Evolutionary conservation across 30 jellyfish, hydroid and myxozoan genomes (phyloP), one percentile per base, ranked within the genome.

Genomic region (Pelagia noctiluca): DNA sequence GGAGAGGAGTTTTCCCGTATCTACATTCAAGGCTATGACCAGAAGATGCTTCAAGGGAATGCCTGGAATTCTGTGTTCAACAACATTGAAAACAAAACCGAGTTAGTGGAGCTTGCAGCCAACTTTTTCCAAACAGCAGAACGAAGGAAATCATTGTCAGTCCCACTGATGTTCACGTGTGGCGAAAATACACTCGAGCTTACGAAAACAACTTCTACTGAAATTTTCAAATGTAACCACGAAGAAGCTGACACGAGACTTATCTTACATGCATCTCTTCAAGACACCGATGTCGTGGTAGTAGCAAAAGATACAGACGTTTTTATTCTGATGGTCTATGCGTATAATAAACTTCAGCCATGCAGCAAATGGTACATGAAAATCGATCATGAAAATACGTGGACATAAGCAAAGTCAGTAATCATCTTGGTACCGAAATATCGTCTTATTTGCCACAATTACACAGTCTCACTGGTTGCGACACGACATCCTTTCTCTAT

Each of bases 41-140:
- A 73, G 73, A 73, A 50, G 63, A 47, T 73, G 85, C 63, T 48
- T 5, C 78, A 73, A 73, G 85, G 85, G 23, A 73, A 38, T 2
- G 73, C 50, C 29, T 73, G 85, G 85, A 23, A 71, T n/a, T 66
- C 80, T 22, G 16, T 66, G 12, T 66, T 2, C 78, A 16, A 16
- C 33, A 64, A 64, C 78, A 64, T 2, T 64, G 78, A 30, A 64
- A 64, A n/a, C n/a, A 64, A 64, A 22, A 64, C 19, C 7, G 63
- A 64, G 19, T 5, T 64, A 18, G 33, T 64, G 33, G 42, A 22
- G 33, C 64, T 22, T 5, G 78, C 78, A n/a, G 78, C 78, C 33
- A 30, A 8, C 78, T 64, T 2, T 64, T 64, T 64, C 78, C 25
- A 22, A 35, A 64, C 42, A 2, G n/a, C 78, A 64, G 78, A 64